Percentiles rank a stretch among this genome's conserved stretches.
These are phyloP conservation scores for Paramormyrops hopkinsi DNA, from an alignment of 2,797 vertebrate species.

Conservation along the genomic window DNA sequence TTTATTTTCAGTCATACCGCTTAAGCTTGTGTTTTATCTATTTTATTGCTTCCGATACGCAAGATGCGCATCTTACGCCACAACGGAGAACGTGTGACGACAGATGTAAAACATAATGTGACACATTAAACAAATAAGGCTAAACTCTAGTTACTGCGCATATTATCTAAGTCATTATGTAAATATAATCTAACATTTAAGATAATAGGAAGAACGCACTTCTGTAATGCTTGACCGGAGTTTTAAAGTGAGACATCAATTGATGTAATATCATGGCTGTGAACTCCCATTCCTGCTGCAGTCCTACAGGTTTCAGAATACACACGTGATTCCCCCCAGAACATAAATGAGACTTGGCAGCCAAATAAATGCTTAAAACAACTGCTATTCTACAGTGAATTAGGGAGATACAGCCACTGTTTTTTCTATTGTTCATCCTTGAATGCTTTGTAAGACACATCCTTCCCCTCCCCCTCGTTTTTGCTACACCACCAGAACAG, in stretches of 20 bases:
- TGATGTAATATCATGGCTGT: background rate
- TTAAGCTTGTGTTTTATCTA: background rate
- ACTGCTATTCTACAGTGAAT: background rate
- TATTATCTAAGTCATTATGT: background rate
- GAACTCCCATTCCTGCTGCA: background rate
- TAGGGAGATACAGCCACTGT: background rate
- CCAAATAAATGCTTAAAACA: background rate
- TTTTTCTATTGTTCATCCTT: slow-evolving; percentile 1
- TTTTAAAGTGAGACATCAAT: background rate
- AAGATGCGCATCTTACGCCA: background rate
- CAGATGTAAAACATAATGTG: background rate
- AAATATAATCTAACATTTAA: background rate
- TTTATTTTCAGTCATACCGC: background rate
- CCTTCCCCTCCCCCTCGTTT: background rate
- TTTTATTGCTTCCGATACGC: background rate
- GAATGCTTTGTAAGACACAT: background rate
- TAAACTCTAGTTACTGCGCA: background rate
- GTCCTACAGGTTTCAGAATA: background rate
- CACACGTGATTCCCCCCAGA: background rate
- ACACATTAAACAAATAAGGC: background rate
- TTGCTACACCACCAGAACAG: background rate
- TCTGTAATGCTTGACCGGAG: background rate
- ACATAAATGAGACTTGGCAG: background rate
- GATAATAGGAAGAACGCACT: background rate
- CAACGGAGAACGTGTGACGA: background rate